Percentiles rank a stretch among this genome's conserved stretches.
These are phyloP conservation scores for Metalampra italica DNA, from an alignment of 2,888 invertebrate species.

Conservation along the genomic window DNA sequence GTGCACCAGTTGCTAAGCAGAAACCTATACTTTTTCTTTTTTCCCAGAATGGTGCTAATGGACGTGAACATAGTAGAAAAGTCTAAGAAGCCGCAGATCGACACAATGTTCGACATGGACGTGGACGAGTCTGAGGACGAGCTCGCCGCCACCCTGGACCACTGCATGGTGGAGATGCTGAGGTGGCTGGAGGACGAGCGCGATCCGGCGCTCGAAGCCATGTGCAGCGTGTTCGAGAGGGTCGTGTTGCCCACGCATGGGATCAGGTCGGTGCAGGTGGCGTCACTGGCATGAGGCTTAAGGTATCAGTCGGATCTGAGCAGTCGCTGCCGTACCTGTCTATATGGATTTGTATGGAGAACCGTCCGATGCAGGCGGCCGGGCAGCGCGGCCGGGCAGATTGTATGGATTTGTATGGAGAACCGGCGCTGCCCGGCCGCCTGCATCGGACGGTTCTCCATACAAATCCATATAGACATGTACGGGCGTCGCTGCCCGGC, in stretches of 20 bases:
- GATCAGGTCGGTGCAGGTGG: conserved; percentile 60
- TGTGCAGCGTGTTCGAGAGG: conserved; percentile 86
- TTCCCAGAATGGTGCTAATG: conserved; percentile 83
- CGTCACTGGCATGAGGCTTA: no score
- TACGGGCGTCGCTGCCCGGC: no score
- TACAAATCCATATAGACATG: no score
- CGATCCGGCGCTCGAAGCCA: conserved; percentile 78
- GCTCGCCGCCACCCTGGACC: conserved; percentile 80
- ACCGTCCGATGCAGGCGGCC: no score
- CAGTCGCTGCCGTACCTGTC: no score
- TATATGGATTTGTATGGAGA: no score
- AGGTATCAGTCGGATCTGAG: no score
- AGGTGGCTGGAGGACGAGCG: conserved; percentile 82
- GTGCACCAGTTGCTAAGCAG: no score
- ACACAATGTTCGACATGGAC: conserved; percentile 79
- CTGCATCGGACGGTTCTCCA: no score
- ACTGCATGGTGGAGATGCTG: conserved; percentile 86
- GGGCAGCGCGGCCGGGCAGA: no score
- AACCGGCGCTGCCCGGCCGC: no score
- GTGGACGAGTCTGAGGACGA: conserved; percentile 62
- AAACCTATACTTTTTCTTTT: not conserved
- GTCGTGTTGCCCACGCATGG: conserved; percentile 90
- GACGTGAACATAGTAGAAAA: conserved; percentile 83
- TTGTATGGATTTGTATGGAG: no score
- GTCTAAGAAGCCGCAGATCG: conserved; percentile 53